A percentile compares a stretch with the other conserved stretches of the same genome.
Evolutionary conservation across 2,113 vertebrate genomes (phyloP).

Genomic region (Zingel zingel): DNA sequence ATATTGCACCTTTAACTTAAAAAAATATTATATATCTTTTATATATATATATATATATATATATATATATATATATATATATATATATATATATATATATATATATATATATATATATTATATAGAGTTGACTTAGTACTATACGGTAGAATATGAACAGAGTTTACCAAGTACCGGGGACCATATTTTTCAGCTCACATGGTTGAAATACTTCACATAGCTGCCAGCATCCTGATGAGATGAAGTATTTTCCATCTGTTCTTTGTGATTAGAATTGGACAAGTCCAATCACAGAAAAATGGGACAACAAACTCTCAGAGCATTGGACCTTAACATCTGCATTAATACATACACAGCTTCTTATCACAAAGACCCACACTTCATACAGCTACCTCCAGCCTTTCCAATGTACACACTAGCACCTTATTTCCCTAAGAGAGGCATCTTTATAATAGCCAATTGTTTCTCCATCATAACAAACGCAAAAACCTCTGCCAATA

Average conservation of each 20-base stretch:
- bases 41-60: too few species aligned
- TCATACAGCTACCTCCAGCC: conserved; percentile 51
- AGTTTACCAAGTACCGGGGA: conserved; percentile 6
- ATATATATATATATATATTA: neutral
- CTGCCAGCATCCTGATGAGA: conserved; percentile 41
- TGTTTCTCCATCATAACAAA: conserved; percentile 81
- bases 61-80: too few species aligned
- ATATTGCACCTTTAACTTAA: too few species aligned
- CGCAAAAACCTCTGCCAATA: conserved; percentile 68
- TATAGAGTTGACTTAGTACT: neutral
- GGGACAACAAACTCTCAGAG: conserved; percentile 59
- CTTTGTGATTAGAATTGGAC: conserved; percentile 67
- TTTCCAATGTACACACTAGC: conserved; percentile 67
- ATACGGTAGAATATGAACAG: neutral
- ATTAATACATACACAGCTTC: conserved; percentile 73
- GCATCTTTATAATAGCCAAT: conserved; percentile 83
- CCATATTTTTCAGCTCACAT: conserved; percentile 14
- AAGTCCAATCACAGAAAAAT: conserved; percentile 75
- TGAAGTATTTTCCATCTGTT: conserved; percentile 59
- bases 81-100: too few species aligned
- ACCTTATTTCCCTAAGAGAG: conserved; percentile 81
- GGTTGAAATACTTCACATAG: conserved; percentile 7
- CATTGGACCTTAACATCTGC: conserved; percentile 74
- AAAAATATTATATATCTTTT: too few species aligned
- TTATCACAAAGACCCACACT: conserved; percentile 65